Evolutionary conservation across 1,140 invertebrate species (phyloP).

Genomic region (Akabosia matsudoensis): DNA sequence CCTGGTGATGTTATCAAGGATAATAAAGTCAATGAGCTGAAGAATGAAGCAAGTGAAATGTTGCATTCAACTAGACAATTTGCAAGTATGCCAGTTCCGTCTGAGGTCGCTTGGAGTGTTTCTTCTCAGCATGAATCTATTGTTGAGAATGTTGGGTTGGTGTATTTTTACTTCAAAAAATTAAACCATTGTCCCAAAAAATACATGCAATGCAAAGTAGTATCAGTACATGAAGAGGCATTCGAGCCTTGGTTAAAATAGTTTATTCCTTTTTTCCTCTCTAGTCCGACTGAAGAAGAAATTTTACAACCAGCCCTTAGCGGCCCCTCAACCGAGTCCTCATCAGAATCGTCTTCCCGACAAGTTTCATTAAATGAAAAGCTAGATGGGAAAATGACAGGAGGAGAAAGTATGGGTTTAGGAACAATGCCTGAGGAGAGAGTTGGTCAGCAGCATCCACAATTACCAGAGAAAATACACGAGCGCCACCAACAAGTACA

Average conservation of each 20-base stretch:
- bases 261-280: background rate
- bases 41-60: background rate
- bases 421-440: background rate
- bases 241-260: background rate
- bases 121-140: background rate
- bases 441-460: background rate
- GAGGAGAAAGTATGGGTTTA: background rate
- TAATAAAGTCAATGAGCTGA: background rate
- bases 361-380: background rate
- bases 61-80: background rate
- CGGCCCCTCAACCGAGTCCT: background rate
- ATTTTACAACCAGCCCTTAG: background rate
- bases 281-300: background rate
- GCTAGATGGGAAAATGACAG: background rate
- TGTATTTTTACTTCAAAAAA: background rate
- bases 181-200: background rate
- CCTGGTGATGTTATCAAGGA: background rate
- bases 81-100: constrained; percentile 11
- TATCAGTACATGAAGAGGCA: no score
- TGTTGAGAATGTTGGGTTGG: background rate
- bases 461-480: background rate
- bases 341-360: background rate
- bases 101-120: background rate
- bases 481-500: background rate
- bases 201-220: background rate